phyloP scores from a whole-genome alignment of 2,888 invertebrate species.

The Salpingus planirostris region DNA sequence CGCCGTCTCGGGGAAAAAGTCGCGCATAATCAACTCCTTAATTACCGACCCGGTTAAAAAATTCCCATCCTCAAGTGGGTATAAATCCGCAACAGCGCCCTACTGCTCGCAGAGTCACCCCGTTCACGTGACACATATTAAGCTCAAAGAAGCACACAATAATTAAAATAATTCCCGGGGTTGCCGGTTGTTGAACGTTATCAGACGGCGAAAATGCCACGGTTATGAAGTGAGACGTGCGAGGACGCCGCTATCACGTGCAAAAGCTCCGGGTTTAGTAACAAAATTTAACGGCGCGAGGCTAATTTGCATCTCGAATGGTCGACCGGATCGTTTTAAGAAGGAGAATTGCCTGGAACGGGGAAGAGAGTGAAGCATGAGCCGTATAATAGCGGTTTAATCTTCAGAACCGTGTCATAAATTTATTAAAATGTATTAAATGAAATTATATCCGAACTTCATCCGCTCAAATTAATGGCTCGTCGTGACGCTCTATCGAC shows the following conservation, averaged over 20 bases:
- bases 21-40: too few species aligned
- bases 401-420: slow-evolving; percentile 37
- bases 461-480: slow-evolving; percentile 13
- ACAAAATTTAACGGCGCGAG: slow-evolving; percentile 37
- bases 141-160: slow-evolving; percentile 20
- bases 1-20: too few species aligned
- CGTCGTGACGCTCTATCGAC: slow-evolving; percentile 9
- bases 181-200: slow-evolving; percentile 6
- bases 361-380: slow-evolving; percentile 33
- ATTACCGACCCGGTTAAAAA: too few species aligned
- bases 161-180: slow-evolving; percentile 21
- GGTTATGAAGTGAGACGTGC: slow-evolving; percentile 27
- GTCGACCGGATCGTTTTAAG: slow-evolving; percentile 33
- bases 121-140: too few species aligned
- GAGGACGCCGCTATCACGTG: slow-evolving; percentile 30
- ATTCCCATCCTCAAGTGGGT: too few species aligned
- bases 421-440: slow-evolving; percentile 41
- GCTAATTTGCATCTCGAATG: slow-evolving; percentile 39
- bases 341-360: slow-evolving; percentile 33
- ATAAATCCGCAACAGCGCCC: too few species aligned
- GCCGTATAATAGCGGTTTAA: slow-evolving; percentile 40
- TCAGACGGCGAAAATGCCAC: slow-evolving; percentile 16
- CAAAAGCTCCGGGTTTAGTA: slow-evolving; percentile 30
- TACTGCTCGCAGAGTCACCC: too few species aligned
- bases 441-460: slow-evolving; percentile 34